Conservation (phyloP, 2,888 invertebrate species). For the Dichetophora obliterata region DNA sequence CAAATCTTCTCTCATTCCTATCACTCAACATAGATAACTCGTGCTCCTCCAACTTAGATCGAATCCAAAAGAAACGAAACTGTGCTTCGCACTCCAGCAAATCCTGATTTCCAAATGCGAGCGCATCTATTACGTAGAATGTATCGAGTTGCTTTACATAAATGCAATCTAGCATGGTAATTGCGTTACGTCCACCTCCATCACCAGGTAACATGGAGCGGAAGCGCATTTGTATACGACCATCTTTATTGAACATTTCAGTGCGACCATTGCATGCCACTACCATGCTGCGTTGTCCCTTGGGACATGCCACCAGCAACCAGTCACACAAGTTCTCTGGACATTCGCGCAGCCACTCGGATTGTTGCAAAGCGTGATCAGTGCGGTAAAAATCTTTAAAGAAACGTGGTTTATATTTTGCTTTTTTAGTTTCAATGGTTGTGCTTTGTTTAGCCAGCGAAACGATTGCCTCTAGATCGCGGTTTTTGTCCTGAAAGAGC, state of each 20-base stretch:
- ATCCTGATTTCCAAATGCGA: constrained; percentile 63
- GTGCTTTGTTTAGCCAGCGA: neutral
- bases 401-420: neutral
- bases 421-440: neutral
- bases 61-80: constrained; percentile 88
- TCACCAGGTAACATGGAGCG: constrained; percentile 64
- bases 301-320: constrained; percentile 84
- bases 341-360: constrained; percentile 93
- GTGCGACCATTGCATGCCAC: constrained; percentile 80
- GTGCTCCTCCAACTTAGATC: constrained; percentile 78
- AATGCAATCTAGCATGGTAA: constrained; percentile 83
- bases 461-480: constrained; percentile 47
- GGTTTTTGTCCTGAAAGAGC: constrained; percentile 56
- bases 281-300: constrained; percentile 85
- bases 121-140: constrained; percentile 85
- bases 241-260: constrained; percentile 77
- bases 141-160: constrained; percentile 74
- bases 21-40: constrained; percentile 43
- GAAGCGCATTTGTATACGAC: constrained; percentile 73
- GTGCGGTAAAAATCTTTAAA: constrained; percentile 44
- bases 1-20: constrained; percentile 56
- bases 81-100: constrained; percentile 72
- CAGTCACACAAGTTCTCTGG: constrained; percentile 84
- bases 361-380: constrained; percentile 80
- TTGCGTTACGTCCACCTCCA: constrained; percentile 45